Evolutionary conservation across 2,113 vertebrate genomes (phyloP).

Genomic region (Amazona vittata): DNA sequence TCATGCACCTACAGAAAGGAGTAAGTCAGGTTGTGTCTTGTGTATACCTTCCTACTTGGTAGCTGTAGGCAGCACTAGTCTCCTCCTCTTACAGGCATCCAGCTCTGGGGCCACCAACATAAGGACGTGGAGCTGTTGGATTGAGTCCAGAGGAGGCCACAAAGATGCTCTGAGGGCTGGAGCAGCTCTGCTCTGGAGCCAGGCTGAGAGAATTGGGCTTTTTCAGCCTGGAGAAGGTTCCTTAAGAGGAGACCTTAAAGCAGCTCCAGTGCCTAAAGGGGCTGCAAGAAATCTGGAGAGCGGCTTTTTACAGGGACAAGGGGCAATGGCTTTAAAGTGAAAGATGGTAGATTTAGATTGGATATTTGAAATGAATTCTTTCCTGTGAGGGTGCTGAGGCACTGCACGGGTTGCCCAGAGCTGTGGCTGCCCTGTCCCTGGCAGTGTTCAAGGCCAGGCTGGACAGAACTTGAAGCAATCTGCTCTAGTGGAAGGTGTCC

Average conservation of each 20-base stretch:
- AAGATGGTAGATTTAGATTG: too few relatives aligned
- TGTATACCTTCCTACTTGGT: background rate
- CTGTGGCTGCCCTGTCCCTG: too few relatives aligned
- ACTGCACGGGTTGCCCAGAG: too few relatives aligned
- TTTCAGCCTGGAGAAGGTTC: background rate
- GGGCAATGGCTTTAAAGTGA: too few relatives aligned
- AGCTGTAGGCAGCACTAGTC: background rate
- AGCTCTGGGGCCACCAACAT: background rate
- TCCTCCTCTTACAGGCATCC: background rate
- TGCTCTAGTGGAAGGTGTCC: background rate
- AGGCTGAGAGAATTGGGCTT: background rate
- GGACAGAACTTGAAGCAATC: background rate
- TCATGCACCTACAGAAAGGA: background rate
- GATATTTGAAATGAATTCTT: too few relatives aligned
- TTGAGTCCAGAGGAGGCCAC: background rate
- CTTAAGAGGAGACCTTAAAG: background rate
- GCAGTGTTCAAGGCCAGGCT: too few relatives aligned
- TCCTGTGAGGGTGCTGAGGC: too few relatives aligned
- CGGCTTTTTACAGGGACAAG: too few relatives aligned
- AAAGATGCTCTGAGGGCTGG: background rate
- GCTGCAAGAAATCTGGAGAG: background rate
- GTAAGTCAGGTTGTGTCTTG: background rate
- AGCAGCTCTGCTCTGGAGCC: background rate
- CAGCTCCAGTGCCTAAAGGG: background rate
- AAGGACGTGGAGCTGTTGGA: background rate